phyloP scores from a whole-genome alignment of 1,140 invertebrate species.

The Rhyacophila brunnea region DNA sequence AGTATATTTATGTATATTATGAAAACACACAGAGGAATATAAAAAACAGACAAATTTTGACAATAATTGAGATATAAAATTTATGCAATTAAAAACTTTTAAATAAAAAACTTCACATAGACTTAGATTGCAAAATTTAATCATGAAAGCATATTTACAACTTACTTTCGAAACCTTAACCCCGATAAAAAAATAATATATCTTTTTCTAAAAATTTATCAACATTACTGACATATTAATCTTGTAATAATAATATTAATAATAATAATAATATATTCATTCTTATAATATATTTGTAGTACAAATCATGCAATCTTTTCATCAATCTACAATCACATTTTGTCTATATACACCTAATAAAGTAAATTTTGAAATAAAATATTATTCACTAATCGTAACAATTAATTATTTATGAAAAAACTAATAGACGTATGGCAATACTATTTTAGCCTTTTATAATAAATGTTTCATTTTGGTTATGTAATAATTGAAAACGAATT shows the following conservation, averaged over 20 bases:
- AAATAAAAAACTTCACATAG: not conserved
- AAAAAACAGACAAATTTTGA: too few species aligned
- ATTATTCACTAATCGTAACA: conserved; percentile 17
- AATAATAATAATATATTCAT: conserved; percentile 20
- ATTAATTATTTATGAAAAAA: conserved; percentile 23
- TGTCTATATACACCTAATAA: conserved; percentile 31
- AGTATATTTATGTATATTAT: too few species aligned
- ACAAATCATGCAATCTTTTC: conserved; percentile 11
- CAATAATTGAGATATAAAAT: too few species aligned
- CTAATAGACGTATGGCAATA: conserved; percentile 31
- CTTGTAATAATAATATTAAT: too few species aligned
- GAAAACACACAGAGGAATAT: too few species aligned
- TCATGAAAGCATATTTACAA: conserved; percentile 33
- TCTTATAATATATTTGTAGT: conserved; percentile 11
- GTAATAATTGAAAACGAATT: too few species aligned
- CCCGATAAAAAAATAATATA: conserved; percentile 34
- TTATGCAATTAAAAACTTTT: too few species aligned
- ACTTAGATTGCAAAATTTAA: conserved; percentile 5
- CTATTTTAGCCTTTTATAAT: conserved; percentile 19
- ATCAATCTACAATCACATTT: conserved; percentile 21
- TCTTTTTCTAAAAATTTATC: conserved; percentile 34
- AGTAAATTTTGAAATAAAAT: conserved; percentile 29
- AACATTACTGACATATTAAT: conserved; percentile 31
- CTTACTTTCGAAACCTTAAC: conserved; percentile 31
- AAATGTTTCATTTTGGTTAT: too few species aligned